phyloP scores from a whole-genome alignment of 1,140 invertebrate species.

The Neuroterus valhalla region DNA sequence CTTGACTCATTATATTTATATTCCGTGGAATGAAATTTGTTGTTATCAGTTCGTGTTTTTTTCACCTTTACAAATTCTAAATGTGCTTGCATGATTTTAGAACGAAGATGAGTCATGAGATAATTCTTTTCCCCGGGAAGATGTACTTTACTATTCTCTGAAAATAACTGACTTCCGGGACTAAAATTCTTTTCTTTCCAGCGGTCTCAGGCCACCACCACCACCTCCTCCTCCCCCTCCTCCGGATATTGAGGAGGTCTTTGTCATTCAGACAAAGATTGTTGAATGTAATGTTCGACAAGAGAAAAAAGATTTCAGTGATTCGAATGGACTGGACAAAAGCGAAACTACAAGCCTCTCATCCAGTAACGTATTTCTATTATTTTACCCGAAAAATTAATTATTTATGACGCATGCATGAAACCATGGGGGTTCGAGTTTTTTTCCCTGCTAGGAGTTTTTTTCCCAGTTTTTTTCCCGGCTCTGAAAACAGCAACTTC shows the following conservation, averaged over 20 bases:
- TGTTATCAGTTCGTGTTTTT: not conserved
- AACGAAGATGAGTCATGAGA: not conserved
- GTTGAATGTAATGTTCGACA: conserved; percentile 53
- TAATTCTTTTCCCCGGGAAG: not conserved
- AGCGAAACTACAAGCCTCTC: conserved; percentile 54
- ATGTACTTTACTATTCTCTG: not conserved
- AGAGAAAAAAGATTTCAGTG: conserved; percentile 56
- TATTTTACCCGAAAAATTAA: conserved; percentile 8
- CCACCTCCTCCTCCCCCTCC: conserved; percentile 72
- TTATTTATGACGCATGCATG: too few relatives aligned
- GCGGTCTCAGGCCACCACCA: conserved; percentile 64
- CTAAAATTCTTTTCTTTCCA: conserved; percentile 40
- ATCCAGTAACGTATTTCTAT: conserved; percentile 36
- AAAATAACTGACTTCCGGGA: conserved; percentile 4
- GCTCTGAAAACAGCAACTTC: too few relatives aligned
- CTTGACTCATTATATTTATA: too few relatives aligned
- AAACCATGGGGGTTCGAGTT: too few relatives aligned
- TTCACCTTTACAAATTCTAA: not conserved
- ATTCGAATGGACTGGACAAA: conserved; percentile 53
- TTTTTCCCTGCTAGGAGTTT: too few relatives aligned
- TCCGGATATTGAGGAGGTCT: conserved; percentile 66
- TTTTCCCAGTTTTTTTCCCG: too few relatives aligned
- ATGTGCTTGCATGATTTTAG: not conserved
- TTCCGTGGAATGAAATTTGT: too few relatives aligned
- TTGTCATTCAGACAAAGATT: conserved; percentile 58